phyloP scores from a whole-genome alignment of 2,888 invertebrate genomes.

The Zygothrica quintamaculata region DNA sequence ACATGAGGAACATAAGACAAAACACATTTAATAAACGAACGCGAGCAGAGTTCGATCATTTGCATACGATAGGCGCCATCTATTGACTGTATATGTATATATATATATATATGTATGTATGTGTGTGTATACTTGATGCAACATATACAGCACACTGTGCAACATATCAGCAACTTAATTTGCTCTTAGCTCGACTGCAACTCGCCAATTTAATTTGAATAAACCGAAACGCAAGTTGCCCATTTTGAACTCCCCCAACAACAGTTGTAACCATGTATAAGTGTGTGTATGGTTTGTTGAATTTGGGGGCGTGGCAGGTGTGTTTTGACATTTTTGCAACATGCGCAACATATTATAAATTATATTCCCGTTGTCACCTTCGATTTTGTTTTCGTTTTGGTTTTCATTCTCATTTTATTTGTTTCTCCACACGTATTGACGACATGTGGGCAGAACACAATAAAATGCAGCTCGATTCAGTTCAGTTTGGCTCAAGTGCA shows the following conservation, averaged over 20 bases:
- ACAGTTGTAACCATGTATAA: conserved; percentile 5
- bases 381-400: too few species aligned
- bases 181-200: conserved; percentile 48
- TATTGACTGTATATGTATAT: conserved; percentile 10
- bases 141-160: conserved; percentile 35
- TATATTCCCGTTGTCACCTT: conserved; percentile 79
- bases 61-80: conserved; percentile 75
- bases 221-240: conserved; percentile 57
- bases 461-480: conserved; percentile 7
- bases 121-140: conserved; percentile 43
- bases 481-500: conserved; percentile 66
- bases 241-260: conserved; percentile 68
- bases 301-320: conserved; percentile 64
- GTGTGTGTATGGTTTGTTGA: conserved; percentile 18
- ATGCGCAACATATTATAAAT: conserved; percentile 71
- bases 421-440: conserved; percentile 24
- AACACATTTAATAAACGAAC: conserved; percentile 67
- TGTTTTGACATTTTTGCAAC: conserved; percentile 71
- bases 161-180: conserved; percentile 74
- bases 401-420: conserved; percentile 55
- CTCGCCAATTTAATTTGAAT: conserved; percentile 70
- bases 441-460: conserved; percentile 64
- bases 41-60: conserved; percentile 66
- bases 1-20: conserved; percentile 41
- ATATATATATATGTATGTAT: too few species aligned